Base-by-base conservation (phyloP, 2,113 vertebrate species). In the Tetraodon nigroviridis region DNA sequence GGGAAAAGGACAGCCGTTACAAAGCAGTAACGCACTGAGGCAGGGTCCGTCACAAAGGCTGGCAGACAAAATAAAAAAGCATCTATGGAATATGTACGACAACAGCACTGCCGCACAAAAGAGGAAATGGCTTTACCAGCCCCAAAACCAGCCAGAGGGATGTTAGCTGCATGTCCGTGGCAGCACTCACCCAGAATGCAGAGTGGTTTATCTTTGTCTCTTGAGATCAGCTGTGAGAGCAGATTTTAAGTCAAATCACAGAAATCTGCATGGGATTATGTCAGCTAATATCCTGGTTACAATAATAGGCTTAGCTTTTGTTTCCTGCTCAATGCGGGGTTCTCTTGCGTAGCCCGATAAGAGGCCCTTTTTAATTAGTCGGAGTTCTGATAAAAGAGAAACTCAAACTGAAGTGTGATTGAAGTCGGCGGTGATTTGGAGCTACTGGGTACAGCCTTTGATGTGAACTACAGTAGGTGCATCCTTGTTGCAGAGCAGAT, bases 301-400 rank as follows among this genome's bases (percentile, higher is more conserved):
- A 82, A 73, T 80, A 79, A 86, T 79, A 68, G 61, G 82, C 84
- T 84, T 84, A 87, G 78, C 82, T 83, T 78, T 80, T 76, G 75
- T 86, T 84, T 77, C 77, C 59, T 49, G 18, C 69, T 74, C 67
- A 69, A 58, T 72, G 56, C 12, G 62, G 54, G 52, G 61, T 64
- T 75, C 66, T 64, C 75, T 79, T 79, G 73, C 73, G 71, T 48
- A 68, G 66, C 16, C 59, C 51, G 79, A 82, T 77, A 79, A 78
- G 60, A 52, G 53, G 18, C 21, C 18, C 16, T 45, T 74, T 80
- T 76, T 74, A 82, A 78, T 87, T 77, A 74, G 71, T 67, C 75
- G 74, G 21, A 60, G 58, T 70, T 67, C 75, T 73, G 47, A 52
- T 76, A 68, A 71, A 69, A 51, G 71, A 76, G 62, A 21, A 54